A percentile compares a stretch with the other conserved stretches of the same genome.
phyloP scores from a whole-genome alignment of 2,113 vertebrate genomes.

The Centropristis striata region DNA sequence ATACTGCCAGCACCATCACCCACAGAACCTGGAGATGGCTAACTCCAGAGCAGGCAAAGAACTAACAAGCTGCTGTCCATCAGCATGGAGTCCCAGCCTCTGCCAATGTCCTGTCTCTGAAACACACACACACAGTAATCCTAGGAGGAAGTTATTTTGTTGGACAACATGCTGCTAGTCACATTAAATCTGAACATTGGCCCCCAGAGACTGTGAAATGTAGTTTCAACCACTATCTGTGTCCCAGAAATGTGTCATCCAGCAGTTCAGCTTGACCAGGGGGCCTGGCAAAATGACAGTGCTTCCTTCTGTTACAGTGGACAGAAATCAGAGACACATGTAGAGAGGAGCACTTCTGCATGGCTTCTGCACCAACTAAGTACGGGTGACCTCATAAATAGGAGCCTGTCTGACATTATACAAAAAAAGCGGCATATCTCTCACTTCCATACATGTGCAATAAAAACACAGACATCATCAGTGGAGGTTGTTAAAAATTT shows the following conservation, averaged over 20 bases:
- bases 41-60: conserved; percentile 50
- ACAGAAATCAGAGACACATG: conserved; percentile 31
- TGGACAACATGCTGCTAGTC: conserved; percentile 62
- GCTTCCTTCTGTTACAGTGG: conserved; percentile 1
- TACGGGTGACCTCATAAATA: conserved; percentile 26
- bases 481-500: neutral
- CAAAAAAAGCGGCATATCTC: conserved; percentile 4
- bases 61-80: conserved; percentile 70
- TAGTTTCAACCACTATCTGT: conserved; percentile 36
- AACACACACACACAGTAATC: conserved; percentile 18
- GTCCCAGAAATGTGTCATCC: conserved; percentile 50
- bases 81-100: conserved; percentile 44
- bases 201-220: conserved; percentile 50
- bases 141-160: conserved; percentile 61
- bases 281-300: conserved; percentile 19
- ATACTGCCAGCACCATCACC: conserved; percentile 62
- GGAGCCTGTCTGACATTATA: neutral
- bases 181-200: conserved; percentile 64
- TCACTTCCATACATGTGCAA: neutral
- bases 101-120: conserved; percentile 41
- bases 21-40: conserved; percentile 55
- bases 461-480: neutral
- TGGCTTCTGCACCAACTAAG: conserved; percentile 16
- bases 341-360: conserved; percentile 8
- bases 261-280: conserved; percentile 46